These are phyloP conservation scores for Propsilocerus akamusi DNA, from an alignment of 1,140 invertebrate genomes.

Conservation along the genomic window DNA sequence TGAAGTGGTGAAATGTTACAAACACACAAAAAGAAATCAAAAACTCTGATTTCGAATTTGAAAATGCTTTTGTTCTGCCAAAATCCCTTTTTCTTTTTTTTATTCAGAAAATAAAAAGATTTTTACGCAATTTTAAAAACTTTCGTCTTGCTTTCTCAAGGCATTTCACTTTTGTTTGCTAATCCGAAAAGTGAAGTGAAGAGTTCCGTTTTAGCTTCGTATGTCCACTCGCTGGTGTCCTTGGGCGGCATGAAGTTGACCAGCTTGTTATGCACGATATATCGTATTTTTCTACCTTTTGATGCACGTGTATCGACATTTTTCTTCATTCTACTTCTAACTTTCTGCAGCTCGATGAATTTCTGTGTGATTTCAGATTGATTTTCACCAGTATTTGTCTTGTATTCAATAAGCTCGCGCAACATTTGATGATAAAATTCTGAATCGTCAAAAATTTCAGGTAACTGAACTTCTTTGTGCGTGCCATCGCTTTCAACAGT, in stretches of 20 bases:
- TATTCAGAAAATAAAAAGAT: not conserved
- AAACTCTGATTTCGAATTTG: no score
- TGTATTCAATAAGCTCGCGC: conserved; percentile 79
- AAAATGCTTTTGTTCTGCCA: no score
- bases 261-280: conserved; percentile 75
- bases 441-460: conserved; percentile 88
- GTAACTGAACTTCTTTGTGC: conserved; percentile 27
- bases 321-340: conserved; percentile 75
- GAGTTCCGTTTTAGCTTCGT: conserved; percentile 61
- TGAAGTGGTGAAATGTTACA: no score
- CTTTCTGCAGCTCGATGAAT: conserved; percentile 79
- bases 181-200: conserved; percentile 66
- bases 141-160: not conserved
- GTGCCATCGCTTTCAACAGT: conserved; percentile 15
- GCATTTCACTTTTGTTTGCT: not conserved
- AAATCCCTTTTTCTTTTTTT: not conserved
- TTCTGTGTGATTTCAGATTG: conserved; percentile 61
- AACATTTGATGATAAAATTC: conserved; percentile 93
- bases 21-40: no score
- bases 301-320: conserved; percentile 81
- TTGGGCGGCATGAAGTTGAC: conserved; percentile 87
- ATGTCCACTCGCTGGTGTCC: conserved; percentile 45
- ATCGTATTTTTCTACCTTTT: conserved; percentile 81
- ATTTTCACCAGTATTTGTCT: conserved; percentile 63
- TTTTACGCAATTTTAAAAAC: not conserved